A percentile compares a stretch with the other conserved stretches of the same genome.
phyloP scores from a whole-genome alignment of 2,888 invertebrate genomes.

The Phytoseiulus persimilis region DNA sequence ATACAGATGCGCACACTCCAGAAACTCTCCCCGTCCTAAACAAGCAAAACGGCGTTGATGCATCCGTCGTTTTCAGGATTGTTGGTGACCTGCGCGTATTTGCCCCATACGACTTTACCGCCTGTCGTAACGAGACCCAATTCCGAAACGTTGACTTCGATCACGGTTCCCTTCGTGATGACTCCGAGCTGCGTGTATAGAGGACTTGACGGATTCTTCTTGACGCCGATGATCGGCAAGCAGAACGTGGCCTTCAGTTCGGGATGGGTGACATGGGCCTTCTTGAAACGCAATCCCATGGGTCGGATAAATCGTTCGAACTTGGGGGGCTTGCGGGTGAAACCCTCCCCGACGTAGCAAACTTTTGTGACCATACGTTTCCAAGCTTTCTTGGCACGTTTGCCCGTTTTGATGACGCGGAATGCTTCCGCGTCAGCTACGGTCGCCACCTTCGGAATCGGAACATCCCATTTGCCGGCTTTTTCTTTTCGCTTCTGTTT shows the following conservation, averaged over 20 bases:
- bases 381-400: conserved; percentile 90
- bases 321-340: conserved; percentile 97
- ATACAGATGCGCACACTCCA: too few species aligned
- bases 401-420: conserved; percentile 80
- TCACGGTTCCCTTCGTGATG: conserved; percentile 94
- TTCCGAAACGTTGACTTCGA: conserved; percentile 97
- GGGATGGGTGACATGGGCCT: conserved; percentile 98
- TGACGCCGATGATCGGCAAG: conserved; percentile 94
- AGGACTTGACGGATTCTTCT: conserved; percentile 94
- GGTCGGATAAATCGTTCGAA: conserved; percentile 97
- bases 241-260: conserved; percentile 96
- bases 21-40: conserved; percentile 59
- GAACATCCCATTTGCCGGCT: conserved; percentile 99
- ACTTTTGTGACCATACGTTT: conserved; percentile 99
- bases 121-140: conserved; percentile 95
- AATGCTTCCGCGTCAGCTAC: conserved; percentile 96
- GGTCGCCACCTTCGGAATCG: conserved; percentile 93
- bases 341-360: conserved; percentile 92
- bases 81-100: conserved; percentile 98
- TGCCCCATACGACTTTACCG: conserved; percentile 99
- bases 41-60: conserved; percentile 93
- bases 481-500: conserved; percentile 99
- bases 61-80: conserved; percentile 99
- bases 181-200: conserved; percentile 96
- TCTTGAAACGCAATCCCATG: conserved; percentile 90